Evolutionary conservation across 2,797 vertebrate genomes (phyloP).

Genomic region (Oceanodroma leucorhoa): DNA sequence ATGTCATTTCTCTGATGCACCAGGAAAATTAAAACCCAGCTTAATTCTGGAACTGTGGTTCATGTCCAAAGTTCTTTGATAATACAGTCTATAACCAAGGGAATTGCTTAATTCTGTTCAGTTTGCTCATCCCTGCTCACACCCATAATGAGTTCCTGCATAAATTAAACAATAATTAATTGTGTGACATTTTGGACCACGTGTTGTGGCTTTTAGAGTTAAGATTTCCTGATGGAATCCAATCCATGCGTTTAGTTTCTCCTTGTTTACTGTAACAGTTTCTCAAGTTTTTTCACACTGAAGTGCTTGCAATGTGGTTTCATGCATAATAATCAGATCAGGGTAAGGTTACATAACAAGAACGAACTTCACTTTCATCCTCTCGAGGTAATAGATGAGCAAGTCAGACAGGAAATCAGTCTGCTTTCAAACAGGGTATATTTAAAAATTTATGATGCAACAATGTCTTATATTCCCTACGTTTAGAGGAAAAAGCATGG

Average conservation of each 20-base stretch:
- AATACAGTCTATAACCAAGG: not conserved
- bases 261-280: slow-evolving; percentile 41
- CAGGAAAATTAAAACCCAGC: not conserved
- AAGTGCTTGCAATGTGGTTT: not conserved
- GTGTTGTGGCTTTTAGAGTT: slow-evolving; percentile 9
- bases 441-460: slow-evolving; percentile 62
- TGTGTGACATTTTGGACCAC: slow-evolving; percentile 4
- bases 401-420: slow-evolving; percentile 62
- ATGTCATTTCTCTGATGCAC: not conserved
- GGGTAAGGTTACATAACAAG: slow-evolving; percentile 48
- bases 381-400: slow-evolving; percentile 58
- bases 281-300: slow-evolving; percentile 6
- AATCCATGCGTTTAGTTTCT: not conserved
- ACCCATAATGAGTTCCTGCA: not conserved
- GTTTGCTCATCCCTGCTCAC: not conserved
- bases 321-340: slow-evolving; percentile 48
- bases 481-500: not conserved
- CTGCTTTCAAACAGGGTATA: slow-evolving; percentile 54
- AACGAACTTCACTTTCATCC: slow-evolving; percentile 41
- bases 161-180: slow-evolving; percentile 46
- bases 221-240: slow-evolving; percentile 30
- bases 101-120: slow-evolving; percentile 15
- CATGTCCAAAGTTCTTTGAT: not conserved
- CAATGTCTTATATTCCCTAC: not conserved
- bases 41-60: not conserved